These are phyloP conservation scores for Bombus haemorrhoidalis DNA, from an alignment of 1,140 invertebrate genomes.

Conservation along the genomic window DNA sequence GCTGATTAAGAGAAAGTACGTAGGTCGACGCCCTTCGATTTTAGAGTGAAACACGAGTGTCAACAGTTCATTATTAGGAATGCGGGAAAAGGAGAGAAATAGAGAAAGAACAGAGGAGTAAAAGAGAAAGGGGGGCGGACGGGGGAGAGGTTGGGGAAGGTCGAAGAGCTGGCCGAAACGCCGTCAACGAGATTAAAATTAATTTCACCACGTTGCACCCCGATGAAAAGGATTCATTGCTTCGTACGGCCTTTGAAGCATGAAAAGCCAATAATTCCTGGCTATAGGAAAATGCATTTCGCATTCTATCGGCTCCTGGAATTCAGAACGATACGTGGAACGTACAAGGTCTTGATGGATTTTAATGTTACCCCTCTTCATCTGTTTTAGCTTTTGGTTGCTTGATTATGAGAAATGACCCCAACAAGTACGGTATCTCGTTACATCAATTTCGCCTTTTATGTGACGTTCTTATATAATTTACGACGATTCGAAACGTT, in stretches of 20 bases:
- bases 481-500: too few species aligned
- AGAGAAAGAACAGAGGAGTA: not conserved
- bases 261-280: slow-evolving; percentile 23
- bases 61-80: not conserved
- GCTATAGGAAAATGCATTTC: slow-evolving; percentile 10
- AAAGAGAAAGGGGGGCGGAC: not conserved
- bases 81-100: not conserved
- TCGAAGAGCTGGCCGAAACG: slow-evolving; percentile 4
- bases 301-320: not conserved
- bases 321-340: slow-evolving; percentile 6
- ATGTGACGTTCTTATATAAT: too few species aligned
- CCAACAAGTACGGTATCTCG: too few species aligned
- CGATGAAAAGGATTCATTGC: slow-evolving; percentile 14
- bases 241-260: slow-evolving; percentile 22
- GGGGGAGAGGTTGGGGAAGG: not conserved
- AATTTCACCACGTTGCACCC: slow-evolving; percentile 15
- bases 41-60: not conserved
- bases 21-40: not conserved
- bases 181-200: slow-evolving; percentile 35
- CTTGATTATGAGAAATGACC: too few species aligned
- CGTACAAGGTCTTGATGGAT: not conserved
- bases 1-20: slow-evolving; percentile 23
- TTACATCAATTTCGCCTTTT: too few species aligned
- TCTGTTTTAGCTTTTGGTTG: not conserved
- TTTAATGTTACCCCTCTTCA: not conserved